Percentiles rank a stretch among this genome's conserved stretches.
Evolutionary conservation across 2,888 invertebrate species (phyloP).

Genomic region (Brassicogethes aeneus): DNA sequence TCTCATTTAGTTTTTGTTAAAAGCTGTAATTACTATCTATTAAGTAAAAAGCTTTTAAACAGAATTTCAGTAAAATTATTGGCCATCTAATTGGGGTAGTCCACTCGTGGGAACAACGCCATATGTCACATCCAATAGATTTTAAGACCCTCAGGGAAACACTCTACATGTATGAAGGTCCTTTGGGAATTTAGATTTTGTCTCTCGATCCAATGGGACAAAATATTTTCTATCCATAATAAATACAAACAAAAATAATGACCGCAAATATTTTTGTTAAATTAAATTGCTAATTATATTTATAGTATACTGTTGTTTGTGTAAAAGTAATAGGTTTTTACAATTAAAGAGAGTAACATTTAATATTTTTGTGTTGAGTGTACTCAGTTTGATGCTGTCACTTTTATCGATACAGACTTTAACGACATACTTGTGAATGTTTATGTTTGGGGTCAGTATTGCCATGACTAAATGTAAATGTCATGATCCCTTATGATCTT

Average conservation of each 20-base stretch:
- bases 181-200: background rate
- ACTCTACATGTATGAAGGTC: constrained; percentile 10
- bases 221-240: background rate
- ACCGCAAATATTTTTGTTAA: background rate
- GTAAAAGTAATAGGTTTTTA: no score
- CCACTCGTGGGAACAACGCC: constrained; percentile 10
- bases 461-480: background rate
- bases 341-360: background rate
- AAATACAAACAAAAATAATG: background rate
- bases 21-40: no score
- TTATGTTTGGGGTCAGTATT: background rate
- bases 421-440: background rate
- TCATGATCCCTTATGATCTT: background rate
- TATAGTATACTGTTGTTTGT: no score
- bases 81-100: constrained; percentile 9
- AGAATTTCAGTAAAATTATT: constrained; percentile 4
- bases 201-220: background rate
- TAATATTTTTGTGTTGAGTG: background rate
- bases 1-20: no score
- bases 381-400: background rate
- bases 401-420: background rate
- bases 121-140: constrained; percentile 9
- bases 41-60: no score
- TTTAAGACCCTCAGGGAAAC: constrained; percentile 8
- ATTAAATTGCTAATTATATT: no score